Conservation (phyloP, 2,888 invertebrate species). For the Uropetala carovei region DNA sequence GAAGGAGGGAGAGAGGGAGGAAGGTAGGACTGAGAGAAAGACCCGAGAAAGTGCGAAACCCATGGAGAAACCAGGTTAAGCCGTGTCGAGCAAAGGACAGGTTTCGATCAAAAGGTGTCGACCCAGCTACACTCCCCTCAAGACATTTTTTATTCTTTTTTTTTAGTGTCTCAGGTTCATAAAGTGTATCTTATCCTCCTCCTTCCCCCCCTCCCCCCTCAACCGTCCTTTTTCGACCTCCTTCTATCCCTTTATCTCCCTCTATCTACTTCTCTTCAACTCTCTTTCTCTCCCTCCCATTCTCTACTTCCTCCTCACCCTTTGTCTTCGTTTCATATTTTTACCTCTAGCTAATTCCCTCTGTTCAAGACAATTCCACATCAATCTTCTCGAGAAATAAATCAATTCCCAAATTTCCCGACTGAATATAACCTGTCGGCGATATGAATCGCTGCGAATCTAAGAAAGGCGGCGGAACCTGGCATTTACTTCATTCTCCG, state of each 20-base stretch:
- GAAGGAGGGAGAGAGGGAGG: neutral
- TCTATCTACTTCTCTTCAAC: neutral
- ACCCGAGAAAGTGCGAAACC: constrained; percentile 31
- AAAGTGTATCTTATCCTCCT: neutral
- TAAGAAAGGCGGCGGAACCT: too few relatives aligned
- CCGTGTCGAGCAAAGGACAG: constrained; percentile 44
- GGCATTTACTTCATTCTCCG: too few relatives aligned
- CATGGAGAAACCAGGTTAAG: constrained; percentile 40
- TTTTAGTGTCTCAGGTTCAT: neutral
- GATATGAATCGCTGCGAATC: too few relatives aligned
- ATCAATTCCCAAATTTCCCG: neutral
- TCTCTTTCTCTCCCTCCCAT: neutral
- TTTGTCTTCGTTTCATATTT: neutral
- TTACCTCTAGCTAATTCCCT: neutral
- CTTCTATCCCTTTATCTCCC: neutral
- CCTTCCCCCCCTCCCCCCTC: neutral
- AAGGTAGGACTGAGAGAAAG: neutral
- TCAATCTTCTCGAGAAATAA: neutral
- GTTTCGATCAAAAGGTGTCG: constrained; percentile 39
- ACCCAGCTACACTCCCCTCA: neutral
- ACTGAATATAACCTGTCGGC: too few relatives aligned
- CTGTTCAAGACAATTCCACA: neutral
- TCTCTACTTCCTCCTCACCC: neutral
- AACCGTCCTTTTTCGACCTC: neutral
- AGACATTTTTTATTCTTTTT: too few relatives aligned